Evolutionary conservation across 2,888 invertebrate genomes (phyloP), one percentile per base, ranked within the genome.

Genomic region (Pheosia gnoma): DNA sequence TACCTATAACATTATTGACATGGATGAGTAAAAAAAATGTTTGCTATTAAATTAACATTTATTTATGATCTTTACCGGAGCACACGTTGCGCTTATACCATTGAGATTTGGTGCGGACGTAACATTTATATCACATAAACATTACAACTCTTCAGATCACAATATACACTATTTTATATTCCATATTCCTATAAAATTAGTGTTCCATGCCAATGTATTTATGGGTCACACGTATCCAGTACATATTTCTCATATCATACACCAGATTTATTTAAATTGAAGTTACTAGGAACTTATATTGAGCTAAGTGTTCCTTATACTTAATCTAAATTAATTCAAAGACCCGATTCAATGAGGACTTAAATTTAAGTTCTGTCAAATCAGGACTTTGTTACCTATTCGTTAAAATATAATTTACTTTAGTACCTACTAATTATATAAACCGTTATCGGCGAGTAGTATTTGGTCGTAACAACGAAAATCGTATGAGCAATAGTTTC

Each of bases 311-410:
- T 60, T 54, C 52, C 67, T 66, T 70, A 63, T 49, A 7, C 25
- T 25, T 25, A 25, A 58, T 61, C 58, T 59, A 61, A 38, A n/a
- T 60, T 59, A 60, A 61, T 37, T 25, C 1, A n/a, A 67, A 82
- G 81, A 75, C 72, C 74, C 75, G 84, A 84, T 71, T 86, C 79
- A 84, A 84, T 69, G 71, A 74, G 80, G 81, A 79, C 83, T 85
- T 81, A 61, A 11, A 49, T 56, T 62, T 63, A 85, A 85, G 79
- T 84, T 81, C 75, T 75, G 75, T 86, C 80, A 77, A 84, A 81
- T 86, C 83, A 74, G 67, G 70, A 57, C 81, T 75, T n/a, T 52
- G 25, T 25, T 4, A 57, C 36, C 7, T 51, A 52, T 47, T 58
- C 7, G 5, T 37, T 54, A 54, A 11, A 37, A 11, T 11, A 54